These are phyloP conservation scores for Chydorus sphaericus DNA, from an alignment of 2,888 invertebrate genomes.

Conservation along the genomic window DNA sequence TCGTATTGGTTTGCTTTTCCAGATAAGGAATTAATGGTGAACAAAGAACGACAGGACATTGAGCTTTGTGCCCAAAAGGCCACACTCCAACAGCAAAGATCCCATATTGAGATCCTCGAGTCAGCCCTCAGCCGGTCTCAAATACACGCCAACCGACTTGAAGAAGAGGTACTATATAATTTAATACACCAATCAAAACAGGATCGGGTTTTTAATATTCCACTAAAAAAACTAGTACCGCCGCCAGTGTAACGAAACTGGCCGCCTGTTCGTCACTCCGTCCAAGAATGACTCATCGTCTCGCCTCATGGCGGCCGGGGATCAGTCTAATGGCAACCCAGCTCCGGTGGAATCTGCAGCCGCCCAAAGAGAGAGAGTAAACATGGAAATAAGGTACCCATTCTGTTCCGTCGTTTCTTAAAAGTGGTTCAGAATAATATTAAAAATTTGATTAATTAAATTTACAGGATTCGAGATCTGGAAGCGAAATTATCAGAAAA, in stretches of 20 bases:
- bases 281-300: neutral
- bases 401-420: neutral
- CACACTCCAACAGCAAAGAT: slow-evolving; percentile 77
- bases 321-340: slow-evolving; percentile 38
- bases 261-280: no score
- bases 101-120: slow-evolving; percentile 82
- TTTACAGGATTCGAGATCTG: slow-evolving; percentile 51
- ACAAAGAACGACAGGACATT: slow-evolving; percentile 82
- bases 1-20: slow-evolving; percentile 19
- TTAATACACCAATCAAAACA: no score
- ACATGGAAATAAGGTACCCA: slow-evolving; percentile 61
- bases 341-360: slow-evolving; percentile 54
- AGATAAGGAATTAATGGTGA: slow-evolving; percentile 77
- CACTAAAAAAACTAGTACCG: slow-evolving; percentile 59
- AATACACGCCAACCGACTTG: slow-evolving; percentile 67
- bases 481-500: slow-evolving; percentile 77
- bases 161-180: slow-evolving; percentile 56
- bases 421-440: slow-evolving; percentile 2
- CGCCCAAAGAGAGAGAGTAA: slow-evolving; percentile 69
- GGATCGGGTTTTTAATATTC: neutral
- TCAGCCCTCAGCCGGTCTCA: slow-evolving; percentile 83
- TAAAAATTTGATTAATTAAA: neutral
- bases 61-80: slow-evolving; percentile 78
- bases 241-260: slow-evolving; percentile 70
- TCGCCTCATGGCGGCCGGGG: slow-evolving; percentile 15